Evolutionary conservation across 53 echinoderm and acorn worm species (phyloP).

Genomic region (Astropecten irregularis): DNA sequence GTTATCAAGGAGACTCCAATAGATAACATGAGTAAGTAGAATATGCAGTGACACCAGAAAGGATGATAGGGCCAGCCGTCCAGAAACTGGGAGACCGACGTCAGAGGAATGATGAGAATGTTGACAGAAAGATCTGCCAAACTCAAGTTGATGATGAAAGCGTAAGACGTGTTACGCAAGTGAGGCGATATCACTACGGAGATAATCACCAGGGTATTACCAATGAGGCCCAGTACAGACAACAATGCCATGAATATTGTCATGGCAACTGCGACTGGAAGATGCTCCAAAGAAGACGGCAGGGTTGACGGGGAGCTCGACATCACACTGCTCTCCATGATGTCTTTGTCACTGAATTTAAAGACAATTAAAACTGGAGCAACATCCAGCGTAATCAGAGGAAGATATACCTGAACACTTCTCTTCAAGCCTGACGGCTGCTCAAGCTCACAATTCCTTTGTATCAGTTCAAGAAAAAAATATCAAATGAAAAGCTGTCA

Average conservation of each 20-base stretch:
- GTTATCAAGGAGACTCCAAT: slow-evolving; percentile 65
- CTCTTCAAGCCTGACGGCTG: no score
- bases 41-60: slow-evolving; percentile 48
- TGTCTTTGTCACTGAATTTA: no score
- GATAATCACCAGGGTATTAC: slow-evolving; percentile 66
- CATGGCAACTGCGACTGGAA: slow-evolving; percentile 16
- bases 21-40: slow-evolving; percentile 49
- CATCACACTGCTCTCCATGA: no score
- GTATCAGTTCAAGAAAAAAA: no score
- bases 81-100: slow-evolving; percentile 44
- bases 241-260: slow-evolving; percentile 38
- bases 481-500: no score
- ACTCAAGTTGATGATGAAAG: slow-evolving; percentile 72
- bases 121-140: slow-evolving; percentile 70
- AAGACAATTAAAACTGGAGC: no score
- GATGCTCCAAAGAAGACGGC: not conserved
- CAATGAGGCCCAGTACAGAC: slow-evolving; percentile 68
- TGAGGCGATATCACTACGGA: slow-evolving; percentile 69
- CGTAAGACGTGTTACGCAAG: slow-evolving; percentile 64
- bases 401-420: no score
- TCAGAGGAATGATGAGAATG: slow-evolving; percentile 55
- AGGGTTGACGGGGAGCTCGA: not conserved
- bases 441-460: no score
- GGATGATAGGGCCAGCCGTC: slow-evolving; percentile 34
- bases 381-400: no score